Conservation (phyloP, 2,113 vertebrate genomes). For the Labrus mixtus region DNA sequence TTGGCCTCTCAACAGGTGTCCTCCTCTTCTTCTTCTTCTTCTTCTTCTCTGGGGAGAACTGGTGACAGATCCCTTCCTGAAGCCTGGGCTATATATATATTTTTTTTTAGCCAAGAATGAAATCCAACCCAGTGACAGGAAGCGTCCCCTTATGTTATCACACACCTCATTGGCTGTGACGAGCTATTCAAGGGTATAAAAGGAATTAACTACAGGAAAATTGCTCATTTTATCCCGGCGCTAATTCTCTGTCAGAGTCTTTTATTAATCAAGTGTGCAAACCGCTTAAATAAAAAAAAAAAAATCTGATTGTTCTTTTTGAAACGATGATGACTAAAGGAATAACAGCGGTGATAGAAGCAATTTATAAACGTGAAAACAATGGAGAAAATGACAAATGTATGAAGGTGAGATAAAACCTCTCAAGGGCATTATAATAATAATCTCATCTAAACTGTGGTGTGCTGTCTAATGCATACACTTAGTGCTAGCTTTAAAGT, state of each 20-base stretch:
- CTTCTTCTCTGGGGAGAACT: conserved; percentile 1
- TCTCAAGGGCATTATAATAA: conserved; percentile 58
- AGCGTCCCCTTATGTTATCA: conserved; percentile 8
- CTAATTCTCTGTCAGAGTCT: no score
- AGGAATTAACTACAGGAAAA: background rate
- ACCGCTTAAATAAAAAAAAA: no score
- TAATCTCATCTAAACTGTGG: conserved; percentile 54
- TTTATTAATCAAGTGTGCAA: background rate
- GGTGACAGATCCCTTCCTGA: background rate
- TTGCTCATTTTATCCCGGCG: background rate
- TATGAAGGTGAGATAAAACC: conserved; percentile 62
- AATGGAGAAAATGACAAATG: conserved; percentile 7
- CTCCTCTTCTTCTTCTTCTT: background rate
- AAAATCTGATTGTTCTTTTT: background rate
- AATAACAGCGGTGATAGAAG: background rate
- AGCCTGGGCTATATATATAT: conserved; percentile 5
- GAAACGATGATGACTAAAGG: background rate
- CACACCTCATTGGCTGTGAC: background rate
- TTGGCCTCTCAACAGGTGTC: background rate
- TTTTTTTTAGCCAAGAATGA: conserved; percentile 6
- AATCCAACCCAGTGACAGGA: conserved; percentile 6
- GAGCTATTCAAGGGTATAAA: background rate
- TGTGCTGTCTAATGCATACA: conserved; percentile 39
- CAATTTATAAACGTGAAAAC: conserved; percentile 8
- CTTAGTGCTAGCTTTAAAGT: conserved; percentile 32